These are phyloP conservation scores for Drosophila anceps DNA, from an alignment of 2,888 invertebrate genomes.

Conservation along the genomic window DNA sequence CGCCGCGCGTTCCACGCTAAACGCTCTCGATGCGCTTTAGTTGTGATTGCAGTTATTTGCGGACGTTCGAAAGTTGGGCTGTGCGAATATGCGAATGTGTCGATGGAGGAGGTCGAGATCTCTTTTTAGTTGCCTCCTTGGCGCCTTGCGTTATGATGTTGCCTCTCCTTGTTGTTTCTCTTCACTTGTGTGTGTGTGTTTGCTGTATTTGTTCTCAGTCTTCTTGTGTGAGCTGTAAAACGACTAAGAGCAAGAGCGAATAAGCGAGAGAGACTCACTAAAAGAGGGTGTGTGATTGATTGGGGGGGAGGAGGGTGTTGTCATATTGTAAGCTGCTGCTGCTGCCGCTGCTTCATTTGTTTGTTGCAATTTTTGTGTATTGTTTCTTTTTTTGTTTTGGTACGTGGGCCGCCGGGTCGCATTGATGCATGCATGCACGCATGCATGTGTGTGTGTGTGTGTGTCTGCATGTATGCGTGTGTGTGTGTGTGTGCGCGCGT, in stretches of 20 bases:
- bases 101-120: slow-evolving; percentile 23
- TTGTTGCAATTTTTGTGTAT: slow-evolving; percentile 43
- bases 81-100: background rate
- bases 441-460: background rate
- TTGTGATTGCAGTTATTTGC: slow-evolving; percentile 26
- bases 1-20: slow-evolving; percentile 81
- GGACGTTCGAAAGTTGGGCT: slow-evolving; percentile 11
- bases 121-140: slow-evolving; percentile 30
- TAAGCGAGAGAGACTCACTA: slow-evolving; percentile 43
- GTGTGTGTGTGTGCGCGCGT: too few species aligned
- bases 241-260: slow-evolving; percentile 34
- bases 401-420: slow-evolving; percentile 55
- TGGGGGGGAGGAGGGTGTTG: slow-evolving; percentile 10
- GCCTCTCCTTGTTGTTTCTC: slow-evolving; percentile 12
- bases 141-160: slow-evolving; percentile 19
- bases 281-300: background rate
- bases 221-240: slow-evolving; percentile 79
- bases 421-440: slow-evolving; percentile 17
- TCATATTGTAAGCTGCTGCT: slow-evolving; percentile 13
- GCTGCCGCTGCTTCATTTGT: slow-evolving; percentile 38
- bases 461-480: background rate
- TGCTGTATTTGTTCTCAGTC: slow-evolving; percentile 72
- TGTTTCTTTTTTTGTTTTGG: slow-evolving; percentile 58
- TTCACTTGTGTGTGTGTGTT: slow-evolving; percentile 14
- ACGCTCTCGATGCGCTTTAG: slow-evolving; percentile 39